Evolutionary conservation across 2,113 vertebrate genomes (phyloP).

Genomic region (Crotalus tigris): DNA sequence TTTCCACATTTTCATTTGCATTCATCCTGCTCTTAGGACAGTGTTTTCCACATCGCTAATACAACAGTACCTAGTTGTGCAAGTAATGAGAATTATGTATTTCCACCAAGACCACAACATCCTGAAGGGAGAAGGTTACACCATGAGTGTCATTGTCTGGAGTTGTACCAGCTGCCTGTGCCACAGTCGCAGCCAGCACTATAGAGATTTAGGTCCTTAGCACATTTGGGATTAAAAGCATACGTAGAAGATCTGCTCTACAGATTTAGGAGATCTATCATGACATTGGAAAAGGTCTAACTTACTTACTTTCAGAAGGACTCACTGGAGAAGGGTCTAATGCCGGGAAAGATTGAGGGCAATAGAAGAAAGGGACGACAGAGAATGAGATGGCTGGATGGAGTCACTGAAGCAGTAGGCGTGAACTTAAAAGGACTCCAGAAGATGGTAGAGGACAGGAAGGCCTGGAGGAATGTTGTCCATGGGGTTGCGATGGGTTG

Average conservation of each 20-base stretch:
- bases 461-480: too few relatives aligned
- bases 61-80: background rate
- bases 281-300: background rate
- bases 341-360: too few relatives aligned
- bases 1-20: background rate
- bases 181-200: background rate
- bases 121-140: background rate
- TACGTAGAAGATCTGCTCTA: background rate
- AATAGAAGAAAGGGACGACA: too few relatives aligned
- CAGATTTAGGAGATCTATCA: fast-evolving
- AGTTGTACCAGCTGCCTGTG: background rate
- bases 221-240: background rate
- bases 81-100: background rate
- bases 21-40: background rate
- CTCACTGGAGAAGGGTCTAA: too few relatives aligned
- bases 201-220: background rate
- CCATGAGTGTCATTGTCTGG: background rate
- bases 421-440: too few relatives aligned
- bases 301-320: constrained; percentile 80
- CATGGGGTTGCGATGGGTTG: too few relatives aligned
- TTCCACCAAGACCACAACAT: background rate
- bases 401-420: too few relatives aligned
- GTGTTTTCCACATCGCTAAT: background rate
- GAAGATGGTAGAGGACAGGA: too few relatives aligned
- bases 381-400: too few relatives aligned